These are phyloP conservation scores for Psococerastis gibbosa DNA, from an alignment of 2,888 invertebrate species.

Conservation along the genomic window DNA sequence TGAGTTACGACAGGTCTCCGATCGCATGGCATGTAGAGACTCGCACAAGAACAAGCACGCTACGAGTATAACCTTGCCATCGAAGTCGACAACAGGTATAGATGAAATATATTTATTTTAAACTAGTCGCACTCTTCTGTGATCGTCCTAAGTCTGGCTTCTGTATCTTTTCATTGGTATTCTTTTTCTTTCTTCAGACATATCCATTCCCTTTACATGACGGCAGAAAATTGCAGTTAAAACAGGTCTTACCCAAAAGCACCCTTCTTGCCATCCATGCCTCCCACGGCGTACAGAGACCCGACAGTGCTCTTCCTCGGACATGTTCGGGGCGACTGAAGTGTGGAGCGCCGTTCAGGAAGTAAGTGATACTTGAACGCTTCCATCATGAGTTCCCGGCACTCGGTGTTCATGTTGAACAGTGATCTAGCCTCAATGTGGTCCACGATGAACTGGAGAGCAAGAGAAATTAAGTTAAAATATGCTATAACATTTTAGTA, in stretches of 20 bases:
- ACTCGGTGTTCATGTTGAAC: slow-evolving; percentile 43
- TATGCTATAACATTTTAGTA: slow-evolving; percentile 7
- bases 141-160: no score
- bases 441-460: slow-evolving; percentile 62
- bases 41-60: no score
- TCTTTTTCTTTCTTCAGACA: no score
- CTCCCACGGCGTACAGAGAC: slow-evolving; percentile 68
- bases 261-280: slow-evolving; percentile 82
- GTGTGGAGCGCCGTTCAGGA: slow-evolving; percentile 61
- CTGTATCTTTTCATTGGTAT: no score
- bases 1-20: no score
- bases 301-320: slow-evolving; percentile 88
- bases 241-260: slow-evolving; percentile 11
- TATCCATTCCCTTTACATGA: no score
- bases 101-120: no score
- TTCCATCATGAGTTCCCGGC: slow-evolving; percentile 80
- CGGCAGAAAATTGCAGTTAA: no score
- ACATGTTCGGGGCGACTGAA: slow-evolving; percentile 61
- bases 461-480: slow-evolving; percentile 14
- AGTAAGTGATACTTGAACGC: slow-evolving; percentile 84
- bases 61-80: no score
- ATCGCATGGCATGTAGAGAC: no score
- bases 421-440: slow-evolving; percentile 50
- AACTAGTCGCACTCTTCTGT: no score
- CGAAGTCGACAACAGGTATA: no score